Evolutionary conservation across 1,140 invertebrate species (phyloP), one percentile per base, ranked within the genome.

Genomic region (Scaptomyza pallida): DNA sequence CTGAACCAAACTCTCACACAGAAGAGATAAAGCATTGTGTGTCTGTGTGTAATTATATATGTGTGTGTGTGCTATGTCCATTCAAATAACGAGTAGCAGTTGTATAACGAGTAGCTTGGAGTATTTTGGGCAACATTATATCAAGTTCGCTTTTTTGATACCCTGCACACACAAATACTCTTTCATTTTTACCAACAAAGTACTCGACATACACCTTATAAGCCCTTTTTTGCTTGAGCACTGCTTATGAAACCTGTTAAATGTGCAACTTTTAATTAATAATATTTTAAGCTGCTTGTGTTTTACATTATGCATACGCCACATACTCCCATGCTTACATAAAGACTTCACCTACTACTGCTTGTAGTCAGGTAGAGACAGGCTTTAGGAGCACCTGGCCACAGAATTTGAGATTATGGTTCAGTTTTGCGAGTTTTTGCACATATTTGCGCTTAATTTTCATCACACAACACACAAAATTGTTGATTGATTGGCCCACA

Each of bases 391-490:
- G 21, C n/a, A n/a, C 33, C 12, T 37, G 33, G 33, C 52, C 37
- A 2, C 37, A 43, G 1, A 26, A 55, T 55, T 43, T 15, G 52
- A 43, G 48, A 17, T 52, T 13, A 30, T 5, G 45, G 44, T 21
- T 40, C 40, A 45, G 9, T 8, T n/a, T 55, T 63, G 1, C 5
- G 21, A 41, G 21, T 44, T 65, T n/a, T 13, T 43, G 48, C 33
- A 67, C 35, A 72, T 67, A 60, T 72, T 68, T 68, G 44, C 56
- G 37, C 50, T 61, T 55, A 50, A 68, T 65, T 67, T 69, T 45
- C n/a, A 21, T 33, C 30, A 59, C 6, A 65, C 23, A 59, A 23
- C 12, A 23, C 12, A 30, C 48, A 64, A 50, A 56, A 70, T 40
- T 8, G 48, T 61, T 72, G 70, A 72, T 72, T 60, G 70, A 72